These are phyloP conservation scores for Ichneumoninae sp. DNA, from an alignment of 2,888 invertebrate genomes.

Conservation along the genomic window DNA sequence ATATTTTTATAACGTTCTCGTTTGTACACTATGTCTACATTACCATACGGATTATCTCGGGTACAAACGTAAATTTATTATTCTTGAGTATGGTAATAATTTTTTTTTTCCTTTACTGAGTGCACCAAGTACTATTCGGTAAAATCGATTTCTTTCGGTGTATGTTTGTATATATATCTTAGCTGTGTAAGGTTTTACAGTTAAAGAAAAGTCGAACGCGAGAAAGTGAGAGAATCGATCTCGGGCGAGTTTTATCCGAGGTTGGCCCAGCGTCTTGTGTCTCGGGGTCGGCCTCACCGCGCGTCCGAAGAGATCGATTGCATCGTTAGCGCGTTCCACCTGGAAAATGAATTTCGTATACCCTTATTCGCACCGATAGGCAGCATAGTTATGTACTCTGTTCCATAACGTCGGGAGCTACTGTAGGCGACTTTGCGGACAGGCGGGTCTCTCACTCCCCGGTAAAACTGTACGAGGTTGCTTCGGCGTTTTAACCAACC, in stretches of 20 bases:
- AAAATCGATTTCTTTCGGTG: background rate
- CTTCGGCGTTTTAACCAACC: constrained; percentile 58
- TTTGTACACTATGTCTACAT: background rate
- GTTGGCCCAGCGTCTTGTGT: constrained; percentile 34
- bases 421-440: constrained; percentile 27
- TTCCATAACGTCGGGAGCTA: constrained; percentile 46
- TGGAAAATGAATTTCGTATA: constrained; percentile 74
- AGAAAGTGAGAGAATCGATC: constrained; percentile 66
- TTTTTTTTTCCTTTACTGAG: background rate
- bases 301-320: constrained; percentile 71
- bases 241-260: constrained; percentile 22
- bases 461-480: constrained; percentile 48
- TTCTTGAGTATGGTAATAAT: background rate
- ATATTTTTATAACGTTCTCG: background rate
- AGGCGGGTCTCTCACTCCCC: constrained; percentile 23
- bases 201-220: constrained; percentile 22
- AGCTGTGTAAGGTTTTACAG: constrained; percentile 18
- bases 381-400: constrained; percentile 57
- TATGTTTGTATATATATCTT: background rate
- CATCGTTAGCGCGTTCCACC: constrained; percentile 72
- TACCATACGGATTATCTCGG: background rate
- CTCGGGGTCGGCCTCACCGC: constrained; percentile 53
- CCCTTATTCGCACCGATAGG: constrained; percentile 53
- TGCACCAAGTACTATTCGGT: background rate
- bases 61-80: background rate